phyloP scores from a whole-genome alignment of 2,797 vertebrate genomes.

The Limnodromus scolopaceus region DNA sequence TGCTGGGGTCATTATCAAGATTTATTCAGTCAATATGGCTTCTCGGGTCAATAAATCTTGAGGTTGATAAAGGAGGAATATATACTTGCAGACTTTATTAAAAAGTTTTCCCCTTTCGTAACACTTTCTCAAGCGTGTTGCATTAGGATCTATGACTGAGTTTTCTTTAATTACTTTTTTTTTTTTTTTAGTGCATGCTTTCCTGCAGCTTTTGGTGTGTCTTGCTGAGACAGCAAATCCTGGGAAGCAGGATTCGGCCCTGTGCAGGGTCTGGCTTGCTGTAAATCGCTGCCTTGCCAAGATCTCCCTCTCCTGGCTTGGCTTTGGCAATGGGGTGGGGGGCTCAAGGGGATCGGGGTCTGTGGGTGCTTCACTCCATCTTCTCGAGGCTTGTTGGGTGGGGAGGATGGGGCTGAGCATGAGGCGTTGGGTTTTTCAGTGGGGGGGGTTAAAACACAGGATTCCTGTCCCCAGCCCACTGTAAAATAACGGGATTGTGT shows the following conservation, averaged over 20 bases:
- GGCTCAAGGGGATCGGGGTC: not conserved
- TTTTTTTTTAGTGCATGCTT: not conserved
- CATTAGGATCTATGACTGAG: not conserved
- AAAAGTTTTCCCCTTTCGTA: conserved; percentile 73
- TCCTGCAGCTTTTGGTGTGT: not conserved
- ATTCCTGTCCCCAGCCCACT: not conserved
- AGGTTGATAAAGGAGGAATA: conserved; percentile 80
- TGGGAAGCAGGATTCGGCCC: not conserved
- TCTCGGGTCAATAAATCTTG: conserved; percentile 78
- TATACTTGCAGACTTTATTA: conserved; percentile 80
- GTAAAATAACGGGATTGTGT: accelerated
- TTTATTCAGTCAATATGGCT: conserved; percentile 82
- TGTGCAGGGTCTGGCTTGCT: not conserved
- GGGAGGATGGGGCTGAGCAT: not conserved
- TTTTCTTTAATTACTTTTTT: not conserved
- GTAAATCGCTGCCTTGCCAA: not conserved
- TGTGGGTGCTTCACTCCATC: not conserved
- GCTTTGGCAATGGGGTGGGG: not conserved
- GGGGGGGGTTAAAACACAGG: not conserved
- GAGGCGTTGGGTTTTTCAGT: accelerated
- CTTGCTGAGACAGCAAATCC: not conserved
- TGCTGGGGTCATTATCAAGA: conserved; percentile 81
- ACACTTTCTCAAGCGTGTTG: not conserved
- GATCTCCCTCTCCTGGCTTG: not conserved
- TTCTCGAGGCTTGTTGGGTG: not conserved